Evolutionary conservation across 2,797 vertebrate species (phyloP).

Genomic region (Oryzias sinensis): DNA sequence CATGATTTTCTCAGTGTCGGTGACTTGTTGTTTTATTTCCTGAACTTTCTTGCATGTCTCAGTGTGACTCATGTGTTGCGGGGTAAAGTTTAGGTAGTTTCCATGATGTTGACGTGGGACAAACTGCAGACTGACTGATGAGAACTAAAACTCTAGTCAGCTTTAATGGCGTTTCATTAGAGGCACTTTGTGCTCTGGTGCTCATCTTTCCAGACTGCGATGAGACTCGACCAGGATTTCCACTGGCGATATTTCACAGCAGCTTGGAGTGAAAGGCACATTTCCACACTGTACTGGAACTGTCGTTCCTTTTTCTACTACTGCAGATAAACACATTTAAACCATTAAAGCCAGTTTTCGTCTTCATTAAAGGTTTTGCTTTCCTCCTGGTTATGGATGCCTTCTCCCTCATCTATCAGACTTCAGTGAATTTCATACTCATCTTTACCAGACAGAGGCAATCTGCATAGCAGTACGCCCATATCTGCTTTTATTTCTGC

Average conservation of each 20-base stretch:
- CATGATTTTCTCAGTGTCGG: slow-evolving; percentile 14
- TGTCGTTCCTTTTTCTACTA: slow-evolving; percentile 23
- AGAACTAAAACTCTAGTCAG: not conserved
- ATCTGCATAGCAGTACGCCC: slow-evolving; percentile 58
- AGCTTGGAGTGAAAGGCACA: slow-evolving; percentile 41
- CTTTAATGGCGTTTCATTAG: too few relatives aligned
- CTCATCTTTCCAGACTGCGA: slow-evolving; percentile 8
- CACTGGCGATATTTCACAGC: slow-evolving; percentile 30
- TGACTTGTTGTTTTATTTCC: slow-evolving; percentile 35
- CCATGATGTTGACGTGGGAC: not conserved
- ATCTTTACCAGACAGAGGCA: slow-evolving; percentile 59
- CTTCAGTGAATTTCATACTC: slow-evolving; percentile 55
- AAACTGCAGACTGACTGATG: not conserved
- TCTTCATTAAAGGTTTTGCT: slow-evolving; percentile 30
- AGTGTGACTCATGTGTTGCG: slow-evolving; percentile 3
- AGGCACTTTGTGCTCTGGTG: not conserved
- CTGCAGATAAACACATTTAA: slow-evolving; percentile 39
- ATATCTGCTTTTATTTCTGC: slow-evolving; percentile 16
- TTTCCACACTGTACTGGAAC: slow-evolving; percentile 46
- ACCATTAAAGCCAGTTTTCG: slow-evolving; percentile 40
- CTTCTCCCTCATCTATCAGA: slow-evolving; percentile 20
- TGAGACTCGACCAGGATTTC: slow-evolving; percentile 16
- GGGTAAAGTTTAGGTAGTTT: slow-evolving; percentile 1
- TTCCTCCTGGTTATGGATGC: slow-evolving; percentile 28
- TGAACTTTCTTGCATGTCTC: slow-evolving; percentile 47